Percentiles rank a stretch among this genome's conserved stretches.
These are phyloP conservation scores for Chrysomela aeneicollis DNA, from an alignment of 2,888 invertebrate genomes.

Conservation along the genomic window DNA sequence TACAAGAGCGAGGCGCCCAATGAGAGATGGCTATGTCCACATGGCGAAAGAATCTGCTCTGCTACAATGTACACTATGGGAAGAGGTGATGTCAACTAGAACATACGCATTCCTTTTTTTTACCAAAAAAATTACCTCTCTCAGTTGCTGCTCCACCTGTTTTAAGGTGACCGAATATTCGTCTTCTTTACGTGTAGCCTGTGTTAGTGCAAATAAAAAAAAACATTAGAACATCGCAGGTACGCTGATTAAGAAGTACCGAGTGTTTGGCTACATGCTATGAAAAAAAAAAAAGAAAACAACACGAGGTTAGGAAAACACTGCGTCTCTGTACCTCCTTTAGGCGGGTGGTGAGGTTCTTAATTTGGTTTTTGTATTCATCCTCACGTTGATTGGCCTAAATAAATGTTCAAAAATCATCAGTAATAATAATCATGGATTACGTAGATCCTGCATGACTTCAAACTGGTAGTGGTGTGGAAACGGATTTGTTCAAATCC, in stretches of 20 bases:
- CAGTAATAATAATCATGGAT: not conserved
- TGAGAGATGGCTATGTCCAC: conserved; percentile 11
- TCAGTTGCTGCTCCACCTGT: conserved; percentile 86
- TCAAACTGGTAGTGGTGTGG: not conserved
- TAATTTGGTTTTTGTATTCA: conserved; percentile 99
- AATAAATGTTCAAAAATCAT: conserved; percentile 31
- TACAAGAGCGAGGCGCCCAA: conserved; percentile 16
- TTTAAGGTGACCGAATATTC: conserved; percentile 91
- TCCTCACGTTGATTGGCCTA: conserved; percentile 99
- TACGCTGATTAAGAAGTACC: conserved; percentile 27
- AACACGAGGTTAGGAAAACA: conserved; percentile 34
- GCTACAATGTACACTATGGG: conserved; percentile 25
- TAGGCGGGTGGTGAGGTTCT: conserved; percentile 97
- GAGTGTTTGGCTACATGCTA: conserved; percentile 27
- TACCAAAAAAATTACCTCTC: conserved; percentile 78
- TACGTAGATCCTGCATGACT: not conserved
- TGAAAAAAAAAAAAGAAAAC: conserved; percentile 27
- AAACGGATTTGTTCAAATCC: not conserved
- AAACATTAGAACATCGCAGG: conserved; percentile 54
- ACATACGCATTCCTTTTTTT: conserved; percentile 29
- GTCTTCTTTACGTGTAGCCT: conserved; percentile 97
- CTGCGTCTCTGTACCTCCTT: conserved; percentile 84
- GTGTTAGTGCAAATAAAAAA: conserved; percentile 59
- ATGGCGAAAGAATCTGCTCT: conserved; percentile 15
- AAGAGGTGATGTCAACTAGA: conserved; percentile 24